A percentile compares a stretch with the other conserved stretches of the same genome.
Conservation (phyloP, 1,140 invertebrate genomes). For the Ips typographus region DNA sequence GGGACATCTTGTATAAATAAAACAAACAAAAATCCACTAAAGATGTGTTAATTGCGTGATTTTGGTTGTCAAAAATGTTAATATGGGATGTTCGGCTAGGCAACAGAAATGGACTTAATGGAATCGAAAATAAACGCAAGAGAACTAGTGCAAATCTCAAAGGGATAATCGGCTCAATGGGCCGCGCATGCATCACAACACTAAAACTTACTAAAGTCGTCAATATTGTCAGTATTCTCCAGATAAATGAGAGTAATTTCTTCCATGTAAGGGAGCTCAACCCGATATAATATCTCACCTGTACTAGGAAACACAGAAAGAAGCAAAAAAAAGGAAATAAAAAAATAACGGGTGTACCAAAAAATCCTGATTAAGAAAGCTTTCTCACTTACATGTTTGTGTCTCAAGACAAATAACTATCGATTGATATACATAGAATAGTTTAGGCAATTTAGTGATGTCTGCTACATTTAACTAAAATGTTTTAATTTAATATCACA, state of each 20-base stretch:
- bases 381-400: too few species aligned
- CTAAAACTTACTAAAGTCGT: slow-evolving; percentile 66
- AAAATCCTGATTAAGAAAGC: too few species aligned
- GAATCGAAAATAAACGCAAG: slow-evolving; percentile 32
- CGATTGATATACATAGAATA: too few species aligned
- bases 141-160: slow-evolving; percentile 38
- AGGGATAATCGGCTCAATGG: slow-evolving; percentile 28
- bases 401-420: too few species aligned
- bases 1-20: too few species aligned
- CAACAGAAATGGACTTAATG: slow-evolving; percentile 19
- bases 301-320: slow-evolving; percentile 68
- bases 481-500: too few species aligned
- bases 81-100: slow-evolving; percentile 24
- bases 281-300: slow-evolving; percentile 86
- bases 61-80: slow-evolving; percentile 13
- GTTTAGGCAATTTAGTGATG: too few species aligned
- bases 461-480: too few species aligned
- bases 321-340: slow-evolving; percentile 56
- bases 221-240: slow-evolving; percentile 69
- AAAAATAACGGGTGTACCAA: slow-evolving; percentile 35
- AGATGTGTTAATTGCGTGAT: slow-evolving; percentile 7
- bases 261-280: slow-evolving; percentile 86
- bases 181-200: slow-evolving; percentile 56
- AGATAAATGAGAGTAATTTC: slow-evolving; percentile 87
- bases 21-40: neutral